Percentiles rank a stretch among this genome's conserved stretches.
Conservation (phyloP, 2,113 vertebrate genomes). For the Arizona elegans region DNA sequence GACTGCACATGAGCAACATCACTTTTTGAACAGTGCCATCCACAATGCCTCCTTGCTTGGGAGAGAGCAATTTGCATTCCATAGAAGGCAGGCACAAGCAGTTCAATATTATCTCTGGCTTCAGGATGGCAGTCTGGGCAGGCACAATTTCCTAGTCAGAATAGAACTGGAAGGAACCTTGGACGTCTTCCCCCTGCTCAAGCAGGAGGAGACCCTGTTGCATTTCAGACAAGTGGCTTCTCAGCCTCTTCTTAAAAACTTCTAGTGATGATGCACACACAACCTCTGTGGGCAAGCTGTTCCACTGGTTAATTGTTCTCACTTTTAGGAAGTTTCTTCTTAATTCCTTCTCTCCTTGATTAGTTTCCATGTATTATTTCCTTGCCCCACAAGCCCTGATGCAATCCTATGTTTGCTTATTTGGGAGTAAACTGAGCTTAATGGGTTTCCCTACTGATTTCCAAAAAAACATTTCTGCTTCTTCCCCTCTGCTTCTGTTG, state of each 20-base stretch:
- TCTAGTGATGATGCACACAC: no score
- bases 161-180: no score
- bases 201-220: no score
- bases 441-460: background rate
- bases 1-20: background rate
- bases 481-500: background rate
- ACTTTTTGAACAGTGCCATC: background rate
- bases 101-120: background rate
- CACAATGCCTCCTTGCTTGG: background rate
- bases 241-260: no score
- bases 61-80: background rate
- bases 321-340: no score
- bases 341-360: no score
- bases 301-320: no score
- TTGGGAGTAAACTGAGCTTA: background rate
- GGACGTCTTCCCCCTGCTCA: no score
- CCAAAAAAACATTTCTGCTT: background rate
- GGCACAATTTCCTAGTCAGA: background rate
- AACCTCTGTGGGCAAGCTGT: no score
- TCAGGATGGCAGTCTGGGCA: background rate
- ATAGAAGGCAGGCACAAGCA: fast-evolving
- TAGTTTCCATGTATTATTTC: background rate
- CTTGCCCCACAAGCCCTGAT: background rate
- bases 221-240: no score
- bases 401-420: background rate